phyloP scores from a whole-genome alignment of 2,888 invertebrate genomes.

The Sarcophaga variegata region DNA sequence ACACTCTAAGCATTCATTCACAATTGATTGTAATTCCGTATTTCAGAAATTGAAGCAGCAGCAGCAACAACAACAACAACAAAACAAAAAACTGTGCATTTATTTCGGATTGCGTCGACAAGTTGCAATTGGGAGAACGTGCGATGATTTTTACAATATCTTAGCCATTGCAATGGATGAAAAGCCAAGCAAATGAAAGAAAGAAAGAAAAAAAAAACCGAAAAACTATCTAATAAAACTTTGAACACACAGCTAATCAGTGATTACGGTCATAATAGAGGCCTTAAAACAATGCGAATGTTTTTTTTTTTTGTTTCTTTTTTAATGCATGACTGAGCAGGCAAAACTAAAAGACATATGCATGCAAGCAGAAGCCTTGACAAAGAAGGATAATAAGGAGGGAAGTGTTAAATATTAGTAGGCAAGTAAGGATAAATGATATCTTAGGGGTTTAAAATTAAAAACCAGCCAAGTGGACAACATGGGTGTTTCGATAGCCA shows the following conservation, averaged over 20 bases:
- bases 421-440: no score
- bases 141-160: conserved; percentile 40
- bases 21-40: conserved; percentile 43
- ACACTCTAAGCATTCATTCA: conserved; percentile 55
- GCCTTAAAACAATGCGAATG: conserved; percentile 35
- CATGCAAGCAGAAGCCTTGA: no score
- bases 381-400: no score
- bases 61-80: neutral
- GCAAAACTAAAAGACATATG: no score
- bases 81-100: conserved; percentile 13
- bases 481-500: no score
- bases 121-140: conserved; percentile 64
- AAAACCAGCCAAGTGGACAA: no score
- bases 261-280: conserved; percentile 57
- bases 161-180: neutral
- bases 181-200: no score
- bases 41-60: neutral
- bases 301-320: neutral
- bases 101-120: conserved; percentile 41
- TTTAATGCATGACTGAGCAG: neutral
- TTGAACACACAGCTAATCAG: conserved; percentile 40
- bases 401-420: no score
- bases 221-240: conserved; percentile 45
- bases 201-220: neutral
- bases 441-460: no score